These are phyloP conservation scores for Bradynema listronoti DNA, from an alignment of 1,140 invertebrate species.

Conservation along the genomic window DNA sequence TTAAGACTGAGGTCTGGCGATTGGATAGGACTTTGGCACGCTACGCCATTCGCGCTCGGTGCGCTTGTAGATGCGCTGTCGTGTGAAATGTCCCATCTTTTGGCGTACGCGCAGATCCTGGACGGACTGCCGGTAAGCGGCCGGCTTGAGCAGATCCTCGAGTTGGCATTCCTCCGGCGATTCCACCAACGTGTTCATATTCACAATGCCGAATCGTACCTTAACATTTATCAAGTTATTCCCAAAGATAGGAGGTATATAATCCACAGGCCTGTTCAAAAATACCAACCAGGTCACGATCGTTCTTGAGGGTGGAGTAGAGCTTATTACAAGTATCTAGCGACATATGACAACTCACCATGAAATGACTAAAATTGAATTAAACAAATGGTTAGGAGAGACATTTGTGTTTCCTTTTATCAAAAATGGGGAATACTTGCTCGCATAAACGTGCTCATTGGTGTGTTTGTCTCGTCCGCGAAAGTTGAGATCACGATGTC, in stretches of 20 bases:
- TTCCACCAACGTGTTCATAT: conserved; percentile 37
- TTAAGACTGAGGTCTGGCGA: too few species aligned
- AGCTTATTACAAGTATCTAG: conserved; percentile 21
- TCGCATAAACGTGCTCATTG: conserved; percentile 43
- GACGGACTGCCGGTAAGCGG: conserved; percentile 47
- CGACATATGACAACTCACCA: conserved; percentile 48
- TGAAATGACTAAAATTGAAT: conserved; percentile 44
- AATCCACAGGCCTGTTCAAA: too few species aligned
- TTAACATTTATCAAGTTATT: conserved; percentile 15
- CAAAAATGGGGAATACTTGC: conserved; percentile 43
- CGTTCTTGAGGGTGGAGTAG: conserved; percentile 39
- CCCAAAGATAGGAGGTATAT: neutral
- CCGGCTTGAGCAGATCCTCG: conserved; percentile 46
- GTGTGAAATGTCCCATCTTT: conserved; percentile 51
- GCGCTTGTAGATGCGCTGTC: conserved; percentile 51
- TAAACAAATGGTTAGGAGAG: conserved; percentile 2
- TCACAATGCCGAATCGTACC: conserved; percentile 38
- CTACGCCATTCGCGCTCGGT: conserved; percentile 48
- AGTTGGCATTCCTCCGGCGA: conserved; percentile 40
- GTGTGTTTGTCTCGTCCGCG: conserved; percentile 40
- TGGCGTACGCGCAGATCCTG: conserved; percentile 43
- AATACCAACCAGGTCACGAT: conserved; percentile 45
- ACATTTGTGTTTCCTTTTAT: neutral
- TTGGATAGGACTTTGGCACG: conserved; percentile 80
- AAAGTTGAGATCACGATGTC: conserved; percentile 49